These are phyloP conservation scores for Dicyrtomina minuta DNA, from an alignment of 2,888 invertebrate genomes.

Conservation along the genomic window DNA sequence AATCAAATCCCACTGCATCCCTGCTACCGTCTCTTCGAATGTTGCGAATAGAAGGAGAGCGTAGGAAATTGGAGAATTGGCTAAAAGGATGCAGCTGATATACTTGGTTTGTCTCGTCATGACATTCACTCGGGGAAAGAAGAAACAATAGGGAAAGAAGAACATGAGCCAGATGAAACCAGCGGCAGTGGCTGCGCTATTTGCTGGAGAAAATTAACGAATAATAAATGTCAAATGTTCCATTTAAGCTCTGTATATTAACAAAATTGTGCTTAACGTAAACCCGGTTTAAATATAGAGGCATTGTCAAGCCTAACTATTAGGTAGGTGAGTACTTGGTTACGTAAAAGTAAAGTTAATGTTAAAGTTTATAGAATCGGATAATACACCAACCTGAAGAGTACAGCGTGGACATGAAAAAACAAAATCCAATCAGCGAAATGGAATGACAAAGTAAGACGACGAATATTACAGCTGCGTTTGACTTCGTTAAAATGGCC, in stretches of 20 bases:
- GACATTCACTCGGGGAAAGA: conserved; percentile 67
- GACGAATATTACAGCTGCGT: conserved; percentile 68
- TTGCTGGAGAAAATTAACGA: conserved; percentile 66
- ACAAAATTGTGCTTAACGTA: neutral
- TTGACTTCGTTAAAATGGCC: too few species aligned
- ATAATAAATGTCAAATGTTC: neutral
- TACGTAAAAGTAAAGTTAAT: too few species aligned
- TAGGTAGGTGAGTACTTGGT: too few species aligned
- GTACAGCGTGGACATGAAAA: conserved; percentile 79
- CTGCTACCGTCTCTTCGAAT: conserved; percentile 34
- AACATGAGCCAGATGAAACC: conserved; percentile 75
- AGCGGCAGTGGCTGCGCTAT: conserved; percentile 73
- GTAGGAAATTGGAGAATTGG: conserved; percentile 77
- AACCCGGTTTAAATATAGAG: neutral
- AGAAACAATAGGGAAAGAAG: conserved; percentile 70
- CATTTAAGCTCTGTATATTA: neutral
- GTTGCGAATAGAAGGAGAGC: conserved; percentile 65
- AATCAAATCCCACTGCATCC: conserved; percentile 47
- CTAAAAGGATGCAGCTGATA: conserved; percentile 66
- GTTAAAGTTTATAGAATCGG: too few species aligned
- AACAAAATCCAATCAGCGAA: too few species aligned
- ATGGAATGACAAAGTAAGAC: conserved; percentile 70
- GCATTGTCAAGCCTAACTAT: too few species aligned
- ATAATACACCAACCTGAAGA: conserved; percentile 57
- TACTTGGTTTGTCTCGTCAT: conserved; percentile 65